Percentiles rank a stretch among this genome's conserved stretches.
phyloP scores from a whole-genome alignment of 1,140 invertebrate species.

The Charaxes varanes region DNA sequence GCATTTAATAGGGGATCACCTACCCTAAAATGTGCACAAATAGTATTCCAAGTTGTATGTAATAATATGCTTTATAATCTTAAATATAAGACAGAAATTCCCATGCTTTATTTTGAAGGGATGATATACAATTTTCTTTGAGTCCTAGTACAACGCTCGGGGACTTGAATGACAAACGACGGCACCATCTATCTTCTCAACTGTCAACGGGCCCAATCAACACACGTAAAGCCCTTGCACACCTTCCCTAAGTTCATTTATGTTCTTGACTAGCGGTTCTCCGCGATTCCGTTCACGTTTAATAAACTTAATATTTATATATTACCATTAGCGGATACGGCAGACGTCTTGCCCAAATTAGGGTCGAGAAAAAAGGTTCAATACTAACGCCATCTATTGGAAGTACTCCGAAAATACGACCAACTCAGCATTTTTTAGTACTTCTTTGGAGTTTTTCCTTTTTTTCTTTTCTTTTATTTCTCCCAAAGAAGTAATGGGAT shows the following conservation, averaged over 20 bases:
- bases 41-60: neutral
- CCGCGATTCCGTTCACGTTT: too few relatives aligned
- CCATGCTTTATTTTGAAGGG: slow-evolving; percentile 11
- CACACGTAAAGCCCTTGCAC: slow-evolving; percentile 39
- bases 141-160: slow-evolving; percentile 30
- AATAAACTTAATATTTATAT: too few relatives aligned
- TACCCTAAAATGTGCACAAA: slow-evolving; percentile 1
- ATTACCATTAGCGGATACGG: too few relatives aligned
- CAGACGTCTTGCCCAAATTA: too few relatives aligned
- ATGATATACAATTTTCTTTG: slow-evolving; percentile 21
- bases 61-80: neutral
- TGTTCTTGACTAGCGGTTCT: too few relatives aligned
- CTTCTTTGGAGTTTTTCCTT: too few relatives aligned
- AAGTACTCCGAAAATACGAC: too few relatives aligned
- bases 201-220: slow-evolving; percentile 66
- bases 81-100: slow-evolving; percentile 9
- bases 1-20: slow-evolving; percentile 55
- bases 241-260: slow-evolving; percentile 11
- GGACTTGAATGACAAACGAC: slow-evolving; percentile 63
- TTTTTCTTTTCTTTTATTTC: too few relatives aligned
- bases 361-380: too few relatives aligned
- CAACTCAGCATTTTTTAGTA: too few relatives aligned
- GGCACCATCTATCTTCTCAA: slow-evolving; percentile 66
- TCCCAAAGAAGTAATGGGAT: too few relatives aligned
- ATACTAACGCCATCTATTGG: too few relatives aligned